Percentiles rank a stretch among this genome's conserved stretches.
Conservation (phyloP, 2,888 invertebrate species). For the Morpho achilles region DNA sequence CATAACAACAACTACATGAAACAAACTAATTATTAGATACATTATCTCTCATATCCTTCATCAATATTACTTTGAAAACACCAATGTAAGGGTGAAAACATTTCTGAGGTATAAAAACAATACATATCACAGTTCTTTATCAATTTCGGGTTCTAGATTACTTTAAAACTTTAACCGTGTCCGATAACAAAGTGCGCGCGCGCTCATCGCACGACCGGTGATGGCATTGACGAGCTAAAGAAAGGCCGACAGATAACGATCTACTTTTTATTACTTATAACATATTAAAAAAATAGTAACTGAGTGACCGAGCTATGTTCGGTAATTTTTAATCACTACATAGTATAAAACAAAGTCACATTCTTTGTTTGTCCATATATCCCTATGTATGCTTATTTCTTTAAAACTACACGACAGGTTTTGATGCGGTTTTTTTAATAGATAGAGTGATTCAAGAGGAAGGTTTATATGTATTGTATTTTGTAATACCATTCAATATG, state of each 20-base stretch:
- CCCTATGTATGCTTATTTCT: too few relatives aligned
- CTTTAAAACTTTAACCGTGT: slow-evolving; percentile 5
- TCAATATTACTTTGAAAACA: slow-evolving; percentile 46
- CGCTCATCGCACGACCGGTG: slow-evolving; percentile 4
- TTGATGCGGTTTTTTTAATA: too few relatives aligned
- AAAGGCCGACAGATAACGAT: slow-evolving; percentile 14
- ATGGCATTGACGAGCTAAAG: slow-evolving; percentile 22
- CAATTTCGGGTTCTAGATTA: slow-evolving; percentile 10
- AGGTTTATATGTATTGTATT: too few relatives aligned
- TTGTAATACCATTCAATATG: too few relatives aligned
- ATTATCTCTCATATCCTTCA: slow-evolving; percentile 47
- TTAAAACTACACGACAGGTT: too few relatives aligned
- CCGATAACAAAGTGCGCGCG: slow-evolving; percentile 9
- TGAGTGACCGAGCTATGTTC: too few relatives aligned
- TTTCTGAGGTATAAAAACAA: slow-evolving; percentile 18
- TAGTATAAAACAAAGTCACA: too few relatives aligned
- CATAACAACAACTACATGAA: too few relatives aligned
- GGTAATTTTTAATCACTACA: too few relatives aligned
- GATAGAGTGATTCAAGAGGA: too few relatives aligned
- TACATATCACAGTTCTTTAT: slow-evolving; percentile 18
- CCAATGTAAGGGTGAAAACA: slow-evolving; percentile 59
- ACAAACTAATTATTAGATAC: too few relatives aligned
- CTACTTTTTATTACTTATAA: background rate
- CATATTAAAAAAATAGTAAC: background rate
- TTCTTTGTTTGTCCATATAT: too few relatives aligned